These are phyloP conservation scores for Polymixis flavicincta DNA, from an alignment of 2,888 invertebrate genomes.

Conservation along the genomic window DNA sequence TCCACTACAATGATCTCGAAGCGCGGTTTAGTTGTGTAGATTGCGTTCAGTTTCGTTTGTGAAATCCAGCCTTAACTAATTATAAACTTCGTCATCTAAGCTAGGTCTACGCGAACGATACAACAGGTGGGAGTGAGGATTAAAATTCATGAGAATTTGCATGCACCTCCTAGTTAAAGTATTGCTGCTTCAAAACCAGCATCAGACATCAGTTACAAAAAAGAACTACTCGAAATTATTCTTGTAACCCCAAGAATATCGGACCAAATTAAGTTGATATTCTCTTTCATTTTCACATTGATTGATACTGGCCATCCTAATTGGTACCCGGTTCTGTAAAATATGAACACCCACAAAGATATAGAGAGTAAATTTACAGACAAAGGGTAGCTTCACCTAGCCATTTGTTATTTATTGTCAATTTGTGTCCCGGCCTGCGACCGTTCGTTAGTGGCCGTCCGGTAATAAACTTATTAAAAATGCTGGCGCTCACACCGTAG, in stretches of 20 bases:
- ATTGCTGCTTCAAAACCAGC: neutral
- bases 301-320: slow-evolving; percentile 44
- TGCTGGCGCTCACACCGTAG: slow-evolving; percentile 69
- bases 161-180: neutral
- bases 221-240: neutral
- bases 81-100: neutral
- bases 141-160: neutral
- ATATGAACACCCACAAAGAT: slow-evolving; percentile 54
- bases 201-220: neutral
- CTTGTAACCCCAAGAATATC: neutral
- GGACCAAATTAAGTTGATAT: slow-evolving; percentile 3
- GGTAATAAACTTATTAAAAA: slow-evolving; percentile 83
- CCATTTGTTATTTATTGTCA: slow-evolving; percentile 85
- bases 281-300: slow-evolving; percentile 40
- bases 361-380: slow-evolving; percentile 67
- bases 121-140: neutral
- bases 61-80: too few relatives aligned
- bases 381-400: slow-evolving; percentile 73
- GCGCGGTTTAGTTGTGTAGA: too few relatives aligned
- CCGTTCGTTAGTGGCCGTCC: slow-evolving; percentile 80
- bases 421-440: slow-evolving; percentile 78
- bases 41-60: too few relatives aligned
- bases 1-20: too few relatives aligned
- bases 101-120: neutral
- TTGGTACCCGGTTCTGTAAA: slow-evolving; percentile 47